phyloP scores from a whole-genome alignment of 2,888 invertebrate species.

The Leptopterna dolabrata region DNA sequence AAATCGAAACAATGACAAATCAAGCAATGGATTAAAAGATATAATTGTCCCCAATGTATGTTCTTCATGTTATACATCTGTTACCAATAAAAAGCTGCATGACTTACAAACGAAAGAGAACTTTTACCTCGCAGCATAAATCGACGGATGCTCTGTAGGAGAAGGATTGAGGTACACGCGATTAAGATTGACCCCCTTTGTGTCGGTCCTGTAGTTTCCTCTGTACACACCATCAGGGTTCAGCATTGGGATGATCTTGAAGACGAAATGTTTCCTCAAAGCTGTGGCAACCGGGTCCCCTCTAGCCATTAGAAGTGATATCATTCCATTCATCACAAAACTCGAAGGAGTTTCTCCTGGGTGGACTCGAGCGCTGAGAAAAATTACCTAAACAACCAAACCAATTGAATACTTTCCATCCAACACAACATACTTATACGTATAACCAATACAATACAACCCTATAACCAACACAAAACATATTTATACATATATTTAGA shows the following conservation, averaged over 20 bases:
- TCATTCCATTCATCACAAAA: slow-evolving; percentile 89
- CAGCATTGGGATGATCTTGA: slow-evolving; percentile 90
- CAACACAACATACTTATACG: neutral
- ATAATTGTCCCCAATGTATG: neutral
- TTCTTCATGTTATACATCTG: no score
- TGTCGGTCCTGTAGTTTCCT: slow-evolving; percentile 89
- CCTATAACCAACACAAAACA: no score
- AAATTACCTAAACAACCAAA: slow-evolving; percentile 73
- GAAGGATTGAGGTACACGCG: slow-evolving; percentile 86
- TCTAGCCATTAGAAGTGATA: slow-evolving; percentile 80
- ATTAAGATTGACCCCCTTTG: slow-evolving; percentile 88
- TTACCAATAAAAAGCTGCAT: no score
- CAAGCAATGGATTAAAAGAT: neutral
- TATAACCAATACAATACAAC: no score
- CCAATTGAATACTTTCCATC: neutral
- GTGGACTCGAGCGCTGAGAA: slow-evolving; percentile 89
- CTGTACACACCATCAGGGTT: slow-evolving; percentile 91
- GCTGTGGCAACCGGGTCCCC: slow-evolving; percentile 81
- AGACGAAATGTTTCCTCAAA: slow-evolving; percentile 82
- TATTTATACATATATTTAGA: no score
- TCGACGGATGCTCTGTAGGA: slow-evolving; percentile 80
- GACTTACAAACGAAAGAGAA: no score
- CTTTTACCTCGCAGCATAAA: slow-evolving; percentile 81
- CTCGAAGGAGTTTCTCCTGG: slow-evolving; percentile 93
- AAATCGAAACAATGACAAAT: slow-evolving; percentile 38